A percentile compares a stretch with the other conserved stretches of the same genome.
Evolutionary conservation across 64 coral and sea anemone species (phyloP).

Genomic region (Montipora sp.): DNA sequence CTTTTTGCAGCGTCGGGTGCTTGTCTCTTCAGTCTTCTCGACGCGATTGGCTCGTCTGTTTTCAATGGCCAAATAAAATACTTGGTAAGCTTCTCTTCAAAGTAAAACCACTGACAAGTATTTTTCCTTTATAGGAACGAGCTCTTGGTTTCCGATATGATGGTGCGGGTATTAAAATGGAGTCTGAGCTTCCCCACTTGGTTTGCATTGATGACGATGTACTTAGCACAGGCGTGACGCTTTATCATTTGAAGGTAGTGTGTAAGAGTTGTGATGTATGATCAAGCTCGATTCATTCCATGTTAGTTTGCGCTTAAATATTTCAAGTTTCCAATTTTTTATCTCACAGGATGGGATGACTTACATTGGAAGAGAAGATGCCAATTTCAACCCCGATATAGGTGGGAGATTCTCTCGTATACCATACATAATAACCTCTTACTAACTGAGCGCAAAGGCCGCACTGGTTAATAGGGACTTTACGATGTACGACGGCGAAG

Average conservation of each 20-base stretch:
- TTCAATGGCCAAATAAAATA: no score
- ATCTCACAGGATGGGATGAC: slow-evolving; percentile 91
- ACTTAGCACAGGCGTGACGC: slow-evolving; percentile 86
- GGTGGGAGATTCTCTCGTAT: slow-evolving; percentile 37
- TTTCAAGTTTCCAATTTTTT: neutral
- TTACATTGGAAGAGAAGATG: slow-evolving; percentile 93
- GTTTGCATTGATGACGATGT: slow-evolving; percentile 98
- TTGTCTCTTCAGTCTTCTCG: no score
- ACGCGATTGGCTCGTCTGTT: no score
- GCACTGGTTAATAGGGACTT: no score
- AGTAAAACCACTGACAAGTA: neutral
- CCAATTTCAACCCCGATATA: slow-evolving; percentile 92
- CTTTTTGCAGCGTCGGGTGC: no score
- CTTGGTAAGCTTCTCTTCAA: no score
- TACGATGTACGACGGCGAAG: no score
- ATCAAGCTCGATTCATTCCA: no score
- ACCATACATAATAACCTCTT: no score
- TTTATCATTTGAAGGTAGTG: slow-evolving; percentile 93
- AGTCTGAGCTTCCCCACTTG: slow-evolving; percentile 93
- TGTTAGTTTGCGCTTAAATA: no score
- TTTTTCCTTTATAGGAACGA: slow-evolving; percentile 63
- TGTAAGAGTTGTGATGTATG: neutral
- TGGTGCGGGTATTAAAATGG: slow-evolving; percentile 96
- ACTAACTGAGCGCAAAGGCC: no score
- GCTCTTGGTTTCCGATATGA: slow-evolving; percentile 98